Conservation (phyloP, 1,140 invertebrate genomes). For the Eulimnadia texana region DNA sequence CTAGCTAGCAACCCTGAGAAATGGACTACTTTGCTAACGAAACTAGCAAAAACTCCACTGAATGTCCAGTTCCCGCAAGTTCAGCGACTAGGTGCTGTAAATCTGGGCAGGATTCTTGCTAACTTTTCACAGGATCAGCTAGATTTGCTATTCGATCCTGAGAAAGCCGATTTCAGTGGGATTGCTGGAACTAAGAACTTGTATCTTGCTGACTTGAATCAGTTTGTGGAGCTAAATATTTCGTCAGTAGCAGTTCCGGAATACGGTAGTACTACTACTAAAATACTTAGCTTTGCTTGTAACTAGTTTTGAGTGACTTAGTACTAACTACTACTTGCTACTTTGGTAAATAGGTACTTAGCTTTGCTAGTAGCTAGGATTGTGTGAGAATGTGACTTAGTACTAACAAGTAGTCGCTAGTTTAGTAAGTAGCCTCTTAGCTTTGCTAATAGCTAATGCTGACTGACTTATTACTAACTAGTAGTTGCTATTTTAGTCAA, state of each 20-base stretch:
- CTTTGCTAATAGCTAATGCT: too few species aligned
- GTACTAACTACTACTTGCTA: neutral
- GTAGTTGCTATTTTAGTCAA: too few species aligned
- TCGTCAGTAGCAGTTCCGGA: neutral
- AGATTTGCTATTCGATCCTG: constrained; percentile 1
- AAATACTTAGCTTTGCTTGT: neutral
- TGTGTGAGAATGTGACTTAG: too few species aligned
- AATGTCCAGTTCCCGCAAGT: constrained; percentile 6
- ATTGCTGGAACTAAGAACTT: neutral
- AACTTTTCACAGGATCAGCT: neutral
- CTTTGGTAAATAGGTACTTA: too few species aligned
- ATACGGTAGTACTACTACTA: neutral
- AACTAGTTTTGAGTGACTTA: neutral
- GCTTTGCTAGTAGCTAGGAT: too few species aligned
- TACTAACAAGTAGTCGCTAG: too few species aligned
- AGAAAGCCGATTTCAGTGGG: constrained; percentile 12
- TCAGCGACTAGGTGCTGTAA: neutral
- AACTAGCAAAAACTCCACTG: neutral
- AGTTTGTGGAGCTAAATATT: constrained; percentile 11
- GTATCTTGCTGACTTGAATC: neutral
- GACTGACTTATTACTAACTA: too few species aligned
- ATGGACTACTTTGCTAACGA: constrained; percentile 5
- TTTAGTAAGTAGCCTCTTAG: too few species aligned
- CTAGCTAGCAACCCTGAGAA: constrained; percentile 1
- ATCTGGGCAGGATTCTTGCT: neutral